These are phyloP conservation scores for Drosophila atroscutellata DNA, from an alignment of 2,888 invertebrate genomes.

Conservation along the genomic window DNA sequence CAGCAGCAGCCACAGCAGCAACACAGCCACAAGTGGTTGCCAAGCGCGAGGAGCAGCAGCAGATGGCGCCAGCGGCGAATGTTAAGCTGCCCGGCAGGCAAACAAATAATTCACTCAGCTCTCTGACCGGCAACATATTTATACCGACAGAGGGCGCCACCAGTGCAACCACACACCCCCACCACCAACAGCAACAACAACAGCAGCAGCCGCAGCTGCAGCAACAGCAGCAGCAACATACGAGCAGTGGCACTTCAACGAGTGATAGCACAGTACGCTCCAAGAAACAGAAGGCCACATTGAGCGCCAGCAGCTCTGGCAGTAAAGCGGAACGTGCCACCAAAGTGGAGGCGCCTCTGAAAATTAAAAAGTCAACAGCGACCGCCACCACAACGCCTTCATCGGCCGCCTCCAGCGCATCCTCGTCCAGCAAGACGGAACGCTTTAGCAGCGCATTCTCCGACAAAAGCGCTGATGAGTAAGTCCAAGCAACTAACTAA, in stretches of 20 bases:
- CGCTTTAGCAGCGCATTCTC: slow-evolving; percentile 69
- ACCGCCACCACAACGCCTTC: slow-evolving; percentile 37
- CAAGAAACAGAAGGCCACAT: slow-evolving; percentile 58
- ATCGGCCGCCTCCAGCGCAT: slow-evolving; percentile 59
- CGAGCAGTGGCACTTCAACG: slow-evolving; percentile 18
- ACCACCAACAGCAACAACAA: slow-evolving; percentile 39
- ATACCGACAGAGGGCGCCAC: slow-evolving; percentile 86
- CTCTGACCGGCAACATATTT: slow-evolving; percentile 93
- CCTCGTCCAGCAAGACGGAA: slow-evolving; percentile 68
- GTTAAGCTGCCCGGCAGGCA: slow-evolving; percentile 88
- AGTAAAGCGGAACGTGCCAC: slow-evolving; percentile 49
- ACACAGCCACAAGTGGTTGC: slow-evolving; percentile 38
- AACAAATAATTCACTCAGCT: slow-evolving; percentile 94
- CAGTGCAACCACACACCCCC: slow-evolving; percentile 53
- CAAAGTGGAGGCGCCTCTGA: slow-evolving; percentile 50
- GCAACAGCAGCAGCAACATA: slow-evolving; percentile 54
- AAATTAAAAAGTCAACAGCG: slow-evolving; percentile 42
- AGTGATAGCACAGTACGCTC: slow-evolving; percentile 50
- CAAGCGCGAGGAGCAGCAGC: slow-evolving; percentile 48
- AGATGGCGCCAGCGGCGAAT: slow-evolving; percentile 85
- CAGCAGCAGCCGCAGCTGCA: slow-evolving; percentile 2
- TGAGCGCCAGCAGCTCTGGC: slow-evolving; percentile 23
- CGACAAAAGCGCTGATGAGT: slow-evolving; percentile 82
- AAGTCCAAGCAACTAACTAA: slow-evolving; percentile 57
- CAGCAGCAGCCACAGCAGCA: slow-evolving; percentile 14